Percentiles rank a stretch among this genome's conserved stretches.
Evolutionary conservation across 2,888 invertebrate genomes (phyloP).

Genomic region (Acanthopleura granulata): DNA sequence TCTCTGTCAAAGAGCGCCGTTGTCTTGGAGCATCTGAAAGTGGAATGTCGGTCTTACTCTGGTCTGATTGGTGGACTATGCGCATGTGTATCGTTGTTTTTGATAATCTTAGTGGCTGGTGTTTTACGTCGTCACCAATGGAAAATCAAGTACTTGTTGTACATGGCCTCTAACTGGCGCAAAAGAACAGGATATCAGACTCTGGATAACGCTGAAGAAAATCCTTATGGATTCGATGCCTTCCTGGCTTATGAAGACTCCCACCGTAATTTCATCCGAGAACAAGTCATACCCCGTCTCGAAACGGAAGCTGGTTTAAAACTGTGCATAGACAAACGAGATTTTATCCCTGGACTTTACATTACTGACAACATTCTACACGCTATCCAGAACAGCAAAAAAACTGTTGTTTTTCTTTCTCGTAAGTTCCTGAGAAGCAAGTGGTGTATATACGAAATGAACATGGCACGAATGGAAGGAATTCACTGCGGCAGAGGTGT

Average conservation of each 20-base stretch:
- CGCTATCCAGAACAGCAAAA: constrained; percentile 4
- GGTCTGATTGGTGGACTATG: background rate
- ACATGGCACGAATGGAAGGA: constrained; percentile 8
- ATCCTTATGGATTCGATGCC: background rate
- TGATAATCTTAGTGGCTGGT: background rate
- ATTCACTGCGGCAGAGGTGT: background rate
- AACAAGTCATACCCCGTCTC: background rate
- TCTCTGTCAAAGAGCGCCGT: background rate
- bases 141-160: background rate
- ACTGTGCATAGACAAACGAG: constrained; percentile 12
- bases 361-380: constrained; percentile 1
- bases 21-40: background rate
- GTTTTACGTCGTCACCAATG: background rate
- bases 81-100: background rate
- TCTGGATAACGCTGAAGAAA: background rate
- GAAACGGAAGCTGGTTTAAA: constrained; percentile 1
- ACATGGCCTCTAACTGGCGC: background rate
- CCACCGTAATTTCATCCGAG: background rate
- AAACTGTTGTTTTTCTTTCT: background rate
- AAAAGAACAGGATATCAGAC: background rate
- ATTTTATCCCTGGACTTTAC: constrained; percentile 2
- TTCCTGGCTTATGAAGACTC: background rate
- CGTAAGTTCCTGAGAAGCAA: background rate
- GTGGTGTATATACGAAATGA: constrained; percentile 10
- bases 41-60: background rate